These are phyloP conservation scores for Chondrosia reniformis DNA, from an alignment of 37 sponge, comb jelly and placozoan genomes.

Conservation along the genomic window DNA sequence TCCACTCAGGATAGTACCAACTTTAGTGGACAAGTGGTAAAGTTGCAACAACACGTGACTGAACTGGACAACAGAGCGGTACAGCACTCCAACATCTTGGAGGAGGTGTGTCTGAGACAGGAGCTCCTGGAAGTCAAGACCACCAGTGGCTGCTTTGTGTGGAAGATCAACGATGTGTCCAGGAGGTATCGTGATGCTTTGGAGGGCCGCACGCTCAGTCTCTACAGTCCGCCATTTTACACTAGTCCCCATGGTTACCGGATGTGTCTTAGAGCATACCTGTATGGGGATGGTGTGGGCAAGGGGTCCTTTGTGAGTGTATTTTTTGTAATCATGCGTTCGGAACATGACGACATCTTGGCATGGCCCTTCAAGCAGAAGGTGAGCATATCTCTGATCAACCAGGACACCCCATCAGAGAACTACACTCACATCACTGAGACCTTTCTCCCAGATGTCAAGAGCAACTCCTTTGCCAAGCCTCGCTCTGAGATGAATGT, in stretches of 20 bases:
- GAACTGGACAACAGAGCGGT: too few species aligned
- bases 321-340: constrained; percentile 82
- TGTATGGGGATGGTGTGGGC: constrained; percentile 89
- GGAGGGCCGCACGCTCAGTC: constrained; percentile 50
- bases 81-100: too few species aligned
- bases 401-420: neutral
- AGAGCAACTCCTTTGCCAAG: constrained; percentile 39
- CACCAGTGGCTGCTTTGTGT: constrained; percentile 70
- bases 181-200: constrained; percentile 64
- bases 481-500: constrained; percentile 62
- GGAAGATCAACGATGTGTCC: constrained; percentile 69
- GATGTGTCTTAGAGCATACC: constrained; percentile 77
- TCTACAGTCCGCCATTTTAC: constrained; percentile 81
- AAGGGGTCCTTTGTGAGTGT: constrained; percentile 64
- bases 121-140: too few species aligned
- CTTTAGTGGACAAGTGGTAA: too few species aligned
- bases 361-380: constrained; percentile 18
- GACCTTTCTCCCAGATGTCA: constrained; percentile 16
- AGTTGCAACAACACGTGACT: too few species aligned
- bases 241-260: constrained; percentile 76
- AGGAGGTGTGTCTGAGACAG: too few species aligned
- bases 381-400: neutral
- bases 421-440: neutral
- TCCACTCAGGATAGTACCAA: too few species aligned
- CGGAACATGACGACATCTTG: constrained; percentile 20